phyloP scores from a whole-genome alignment of 2,888 invertebrate genomes.

The Ichneumon xanthorius region DNA sequence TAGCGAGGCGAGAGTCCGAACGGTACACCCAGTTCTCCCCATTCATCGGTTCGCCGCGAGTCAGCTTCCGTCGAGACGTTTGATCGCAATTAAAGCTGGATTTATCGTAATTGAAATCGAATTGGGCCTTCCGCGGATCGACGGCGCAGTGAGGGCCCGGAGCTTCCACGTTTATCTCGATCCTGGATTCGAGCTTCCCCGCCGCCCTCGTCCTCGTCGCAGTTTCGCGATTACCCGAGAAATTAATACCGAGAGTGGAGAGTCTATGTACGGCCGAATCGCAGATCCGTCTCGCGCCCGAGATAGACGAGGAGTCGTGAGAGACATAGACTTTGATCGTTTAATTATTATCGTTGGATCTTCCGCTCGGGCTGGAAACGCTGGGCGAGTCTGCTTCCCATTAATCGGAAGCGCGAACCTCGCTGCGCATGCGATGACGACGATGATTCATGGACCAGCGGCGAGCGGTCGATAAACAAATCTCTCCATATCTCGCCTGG shows the following conservation, averaged over 20 bases:
- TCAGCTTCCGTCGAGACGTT: conserved; percentile 55
- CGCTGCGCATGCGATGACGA: background rate
- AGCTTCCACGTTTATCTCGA: conserved; percentile 55
- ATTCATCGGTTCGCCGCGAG: conserved; percentile 32
- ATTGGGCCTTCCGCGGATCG: conserved; percentile 46
- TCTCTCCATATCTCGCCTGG: conserved; percentile 25
- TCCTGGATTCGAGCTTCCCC: conserved; percentile 48
- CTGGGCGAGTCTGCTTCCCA: conserved; percentile 22
- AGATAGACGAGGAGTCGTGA: conserved; percentile 17
- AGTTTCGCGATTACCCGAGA: conserved; percentile 52
- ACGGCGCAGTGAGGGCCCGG: background rate
- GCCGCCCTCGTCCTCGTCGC: conserved; percentile 27
- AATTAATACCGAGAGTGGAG: conserved; percentile 64
- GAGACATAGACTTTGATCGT: conserved; percentile 51
- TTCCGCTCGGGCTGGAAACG: conserved; percentile 20
- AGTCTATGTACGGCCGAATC: conserved; percentile 28
- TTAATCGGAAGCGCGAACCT: conserved; percentile 21
- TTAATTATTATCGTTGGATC: conserved; percentile 60
- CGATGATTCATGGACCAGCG: conserved; percentile 18
- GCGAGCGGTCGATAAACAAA: conserved; percentile 41
- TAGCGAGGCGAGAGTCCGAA: background rate
- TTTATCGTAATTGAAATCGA: conserved; percentile 78
- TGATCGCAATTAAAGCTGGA: conserved; percentile 76
- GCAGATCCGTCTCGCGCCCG: conserved; percentile 27
- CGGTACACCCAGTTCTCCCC: background rate